Percentiles rank a stretch among this genome's conserved stretches.
Evolutionary conservation across 2,888 invertebrate species (phyloP).

Genomic region (Stenurella melanura): DNA sequence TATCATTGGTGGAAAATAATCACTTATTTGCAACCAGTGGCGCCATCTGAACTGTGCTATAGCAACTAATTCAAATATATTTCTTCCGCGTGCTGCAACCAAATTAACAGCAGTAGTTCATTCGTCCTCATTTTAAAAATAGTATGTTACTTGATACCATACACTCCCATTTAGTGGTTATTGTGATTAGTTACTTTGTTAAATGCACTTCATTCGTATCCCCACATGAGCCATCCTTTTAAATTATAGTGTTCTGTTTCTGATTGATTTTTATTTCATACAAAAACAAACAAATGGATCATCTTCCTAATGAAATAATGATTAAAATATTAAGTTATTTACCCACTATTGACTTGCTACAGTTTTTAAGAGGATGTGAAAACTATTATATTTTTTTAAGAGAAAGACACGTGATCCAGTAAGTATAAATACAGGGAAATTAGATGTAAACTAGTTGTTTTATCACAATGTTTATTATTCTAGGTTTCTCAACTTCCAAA

Average conservation of each 20-base stretch:
- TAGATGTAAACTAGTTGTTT: too few relatives aligned
- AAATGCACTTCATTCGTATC: not conserved
- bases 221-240: not conserved
- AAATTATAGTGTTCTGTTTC: not conserved
- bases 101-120: not conserved
- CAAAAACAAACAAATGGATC: not conserved
- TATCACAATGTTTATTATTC: not conserved
- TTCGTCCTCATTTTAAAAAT: not conserved
- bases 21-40: not conserved
- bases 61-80: not conserved
- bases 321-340: slow-evolving; percentile 22
- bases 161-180: not conserved
- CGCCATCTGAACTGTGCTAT: not conserved
- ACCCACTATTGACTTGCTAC: slow-evolving; percentile 19
- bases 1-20: not conserved
- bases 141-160: not conserved
- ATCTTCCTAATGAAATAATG: slow-evolving; percentile 27
- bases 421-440: not conserved
- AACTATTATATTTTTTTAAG: slow-evolving; percentile 4
- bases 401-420: slow-evolving; percentile 15
- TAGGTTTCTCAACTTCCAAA: slow-evolving; percentile 5
- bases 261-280: not conserved
- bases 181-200: slow-evolving; percentile 1
- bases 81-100: not conserved
- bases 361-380: slow-evolving; percentile 9